These are phyloP conservation scores for Fopius arisanus DNA, from an alignment of 1,140 invertebrate species.

Conservation along the genomic window DNA sequence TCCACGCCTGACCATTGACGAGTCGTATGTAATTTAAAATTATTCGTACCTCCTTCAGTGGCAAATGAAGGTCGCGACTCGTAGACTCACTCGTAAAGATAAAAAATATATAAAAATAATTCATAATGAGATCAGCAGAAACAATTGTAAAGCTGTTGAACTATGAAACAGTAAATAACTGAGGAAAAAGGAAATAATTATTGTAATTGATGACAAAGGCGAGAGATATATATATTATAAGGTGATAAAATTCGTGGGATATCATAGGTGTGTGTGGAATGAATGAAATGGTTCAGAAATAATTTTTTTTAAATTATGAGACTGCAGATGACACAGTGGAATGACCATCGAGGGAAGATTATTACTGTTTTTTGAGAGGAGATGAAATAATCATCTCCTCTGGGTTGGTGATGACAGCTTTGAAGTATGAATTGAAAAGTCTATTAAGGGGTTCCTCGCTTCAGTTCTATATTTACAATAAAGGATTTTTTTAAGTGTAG, in stretches of 20 bases:
- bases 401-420: neutral
- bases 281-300: neutral
- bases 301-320: neutral
- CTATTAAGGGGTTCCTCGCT: neutral
- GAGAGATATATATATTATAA: conserved; percentile 28
- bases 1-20: neutral
- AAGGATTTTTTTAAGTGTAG: neutral
- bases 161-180: conserved; percentile 4
- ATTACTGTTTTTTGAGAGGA: neutral
- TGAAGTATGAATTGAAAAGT: neutral
- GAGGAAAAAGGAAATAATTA: conserved; percentile 16
- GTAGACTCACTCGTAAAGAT: neutral
- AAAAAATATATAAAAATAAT: neutral
- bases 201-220: conserved; percentile 16
- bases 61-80: too few species aligned
- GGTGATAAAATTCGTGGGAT: conserved; percentile 1
- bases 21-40: neutral
- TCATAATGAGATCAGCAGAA: neutral
- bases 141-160: neutral
- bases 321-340: neutral
- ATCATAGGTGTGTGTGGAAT: conserved; percentile 8
- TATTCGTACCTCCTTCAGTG: neutral
- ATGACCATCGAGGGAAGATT: too few species aligned
- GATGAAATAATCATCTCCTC: neutral
- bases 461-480: conserved; percentile 2